phyloP scores from a whole-genome alignment of 2,797 vertebrate species.

The Vireo griseus region DNA sequence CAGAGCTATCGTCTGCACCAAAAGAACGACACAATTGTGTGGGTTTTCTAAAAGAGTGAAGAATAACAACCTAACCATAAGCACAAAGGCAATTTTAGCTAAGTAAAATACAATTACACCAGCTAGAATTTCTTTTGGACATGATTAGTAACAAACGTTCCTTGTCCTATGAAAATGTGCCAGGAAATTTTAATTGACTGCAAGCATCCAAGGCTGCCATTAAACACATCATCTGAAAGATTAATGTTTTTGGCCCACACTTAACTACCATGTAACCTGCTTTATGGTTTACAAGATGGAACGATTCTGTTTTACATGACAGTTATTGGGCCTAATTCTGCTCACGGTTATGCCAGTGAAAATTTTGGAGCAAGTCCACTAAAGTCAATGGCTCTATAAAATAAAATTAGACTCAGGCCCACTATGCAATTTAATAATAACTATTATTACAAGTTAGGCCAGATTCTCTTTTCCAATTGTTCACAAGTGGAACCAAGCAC shows the following conservation, averaged over 20 bases:
- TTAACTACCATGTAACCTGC: background rate
- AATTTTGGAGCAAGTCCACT: slow-evolving; percentile 23
- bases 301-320: slow-evolving; percentile 39
- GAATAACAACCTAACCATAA: background rate
- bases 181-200: slow-evolving; percentile 49
- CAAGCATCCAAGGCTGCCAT: background rate
- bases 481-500: background rate
- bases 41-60: background rate
- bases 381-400: slow-evolving; percentile 7
- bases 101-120: background rate
- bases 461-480: background rate
- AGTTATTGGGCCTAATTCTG: slow-evolving; percentile 24
- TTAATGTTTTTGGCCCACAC: background rate
- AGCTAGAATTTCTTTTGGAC: slow-evolving; percentile 17
- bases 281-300: slow-evolving; percentile 28
- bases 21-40: background rate
- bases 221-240: slow-evolving; percentile 29
- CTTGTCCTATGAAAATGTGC: background rate
- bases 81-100: background rate
- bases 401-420: slow-evolving; percentile 4
- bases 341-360: background rate
- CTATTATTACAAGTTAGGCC: background rate
- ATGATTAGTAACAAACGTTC: background rate
- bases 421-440: background rate
- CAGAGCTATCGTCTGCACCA: background rate